A percentile compares a stretch with the other conserved stretches of the same genome.
Conservation (phyloP, 2,888 invertebrate genomes). For the Notocelia uddmanniana region DNA sequence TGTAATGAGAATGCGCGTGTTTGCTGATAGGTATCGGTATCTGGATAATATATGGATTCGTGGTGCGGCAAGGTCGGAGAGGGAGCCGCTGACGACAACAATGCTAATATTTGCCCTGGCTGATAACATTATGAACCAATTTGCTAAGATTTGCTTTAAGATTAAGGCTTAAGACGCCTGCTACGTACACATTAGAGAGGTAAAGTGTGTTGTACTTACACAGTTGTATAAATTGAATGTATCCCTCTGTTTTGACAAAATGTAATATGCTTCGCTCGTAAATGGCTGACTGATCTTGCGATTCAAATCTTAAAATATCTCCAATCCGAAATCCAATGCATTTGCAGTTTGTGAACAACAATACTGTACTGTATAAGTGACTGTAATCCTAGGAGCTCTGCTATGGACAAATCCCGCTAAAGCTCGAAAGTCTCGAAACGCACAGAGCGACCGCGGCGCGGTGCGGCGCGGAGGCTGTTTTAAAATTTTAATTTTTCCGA, state of each 20-base stretch:
- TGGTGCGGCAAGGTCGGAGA: conserved; percentile 69
- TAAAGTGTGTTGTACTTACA: conserved; percentile 58
- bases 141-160: conserved; percentile 80
- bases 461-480: too few species aligned
- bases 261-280: neutral
- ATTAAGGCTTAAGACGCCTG: conserved; percentile 75
- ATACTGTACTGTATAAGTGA: too few species aligned
- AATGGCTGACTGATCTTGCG: neutral
- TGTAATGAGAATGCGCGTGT: conserved; percentile 60
- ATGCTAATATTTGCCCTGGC: conserved; percentile 76
- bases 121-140: conserved; percentile 84
- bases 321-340: too few species aligned
- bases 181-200: conserved; percentile 64
- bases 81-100: conserved; percentile 73
- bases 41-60: conserved; percentile 69
- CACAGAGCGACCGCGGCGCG: too few species aligned
- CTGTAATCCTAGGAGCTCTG: too few species aligned
- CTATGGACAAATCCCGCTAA: too few species aligned
- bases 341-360: too few species aligned
- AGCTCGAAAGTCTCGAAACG: too few species aligned
- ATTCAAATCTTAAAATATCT: neutral
- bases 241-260: neutral
- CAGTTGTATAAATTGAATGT: conserved; percentile 51
- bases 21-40: conserved; percentile 60
- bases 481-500: too few species aligned